These are phyloP conservation scores for Phoeniculus purpureus DNA, from an alignment of 2,797 vertebrate genomes.

Conservation along the genomic window DNA sequence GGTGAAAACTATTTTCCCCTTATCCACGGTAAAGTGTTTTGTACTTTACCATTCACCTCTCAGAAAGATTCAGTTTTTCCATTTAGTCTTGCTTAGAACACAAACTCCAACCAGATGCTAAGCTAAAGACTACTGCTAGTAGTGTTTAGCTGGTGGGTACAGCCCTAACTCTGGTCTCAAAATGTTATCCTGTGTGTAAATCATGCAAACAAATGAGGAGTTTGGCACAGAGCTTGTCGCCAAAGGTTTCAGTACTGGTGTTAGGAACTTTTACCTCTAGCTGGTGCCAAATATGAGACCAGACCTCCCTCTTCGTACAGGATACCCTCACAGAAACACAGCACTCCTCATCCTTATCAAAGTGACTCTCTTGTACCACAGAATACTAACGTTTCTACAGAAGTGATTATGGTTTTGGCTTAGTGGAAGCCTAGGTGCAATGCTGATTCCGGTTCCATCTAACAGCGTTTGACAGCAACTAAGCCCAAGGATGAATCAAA, in stretches of 20 bases:
- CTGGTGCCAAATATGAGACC: not conserved
- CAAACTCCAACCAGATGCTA: not conserved
- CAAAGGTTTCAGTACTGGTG: not conserved
- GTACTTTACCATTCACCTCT: not conserved
- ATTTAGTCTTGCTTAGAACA: not conserved
- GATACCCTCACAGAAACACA: not conserved
- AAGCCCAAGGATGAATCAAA: slow-evolving; percentile 63
- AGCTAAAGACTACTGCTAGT: accelerated
- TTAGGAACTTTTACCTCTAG: not conserved
- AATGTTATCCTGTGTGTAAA: not conserved
- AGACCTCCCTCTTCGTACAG: not conserved
- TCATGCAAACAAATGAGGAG: not conserved
- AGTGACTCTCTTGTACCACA: not conserved
- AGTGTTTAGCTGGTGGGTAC: not conserved
- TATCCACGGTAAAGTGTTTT: not conserved
- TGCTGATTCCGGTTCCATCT: slow-evolving; percentile 55
- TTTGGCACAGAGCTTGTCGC: not conserved
- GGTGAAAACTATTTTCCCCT: not conserved
- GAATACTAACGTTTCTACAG: slow-evolving; percentile 27
- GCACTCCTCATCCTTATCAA: not conserved
- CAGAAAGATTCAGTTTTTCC: not conserved
- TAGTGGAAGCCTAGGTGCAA: slow-evolving; percentile 46
- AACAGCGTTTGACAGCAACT: slow-evolving; percentile 69
- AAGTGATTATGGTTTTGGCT: slow-evolving; percentile 55
- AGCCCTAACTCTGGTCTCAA: not conserved